Evolutionary conservation across 35 echinoderm and acorn worm species (phyloP).

Genomic region (Patiria miniata): DNA sequence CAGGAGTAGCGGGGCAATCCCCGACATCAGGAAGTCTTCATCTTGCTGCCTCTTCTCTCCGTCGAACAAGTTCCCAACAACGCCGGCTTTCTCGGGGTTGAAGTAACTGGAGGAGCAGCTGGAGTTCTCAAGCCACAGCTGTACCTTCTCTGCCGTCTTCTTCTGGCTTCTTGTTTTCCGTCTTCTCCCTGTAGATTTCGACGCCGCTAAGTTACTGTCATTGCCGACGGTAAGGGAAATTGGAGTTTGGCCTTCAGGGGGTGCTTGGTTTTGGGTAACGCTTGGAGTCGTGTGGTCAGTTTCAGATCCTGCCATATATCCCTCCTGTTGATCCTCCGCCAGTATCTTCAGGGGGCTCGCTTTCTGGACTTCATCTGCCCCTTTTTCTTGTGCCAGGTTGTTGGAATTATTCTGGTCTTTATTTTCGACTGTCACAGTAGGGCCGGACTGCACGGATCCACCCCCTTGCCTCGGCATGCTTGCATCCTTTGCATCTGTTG

Average conservation of each 20-base stretch:
- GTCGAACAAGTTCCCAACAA: not conserved
- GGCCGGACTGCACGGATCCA: not conserved
- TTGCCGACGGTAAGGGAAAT: too few species aligned
- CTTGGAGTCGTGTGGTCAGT: not conserved
- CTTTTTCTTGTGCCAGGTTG: not conserved
- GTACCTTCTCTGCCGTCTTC: not conserved
- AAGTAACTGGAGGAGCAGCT: not conserved
- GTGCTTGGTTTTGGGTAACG: too few species aligned
- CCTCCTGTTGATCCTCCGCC: not conserved
- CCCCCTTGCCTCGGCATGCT: too few species aligned
- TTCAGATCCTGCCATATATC: constrained; percentile 14
- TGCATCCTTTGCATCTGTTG: too few species aligned
- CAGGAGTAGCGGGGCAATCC: not conserved
- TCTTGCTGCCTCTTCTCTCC: not conserved
- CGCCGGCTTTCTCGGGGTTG: too few species aligned
- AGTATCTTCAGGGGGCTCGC: not conserved
- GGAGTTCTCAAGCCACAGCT: constrained; percentile 5
- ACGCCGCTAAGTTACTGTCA: too few species aligned
- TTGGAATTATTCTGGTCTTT: not conserved
- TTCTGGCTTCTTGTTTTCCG: not conserved
- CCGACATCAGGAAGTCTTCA: not conserved
- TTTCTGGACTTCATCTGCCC: not conserved
- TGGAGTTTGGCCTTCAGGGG: too few species aligned
- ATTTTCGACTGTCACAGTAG: not conserved
- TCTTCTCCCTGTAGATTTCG: not conserved